Base-by-base conservation (phyloP, 2,797 vertebrate genomes). In the Fratercula arctica region DNA sequence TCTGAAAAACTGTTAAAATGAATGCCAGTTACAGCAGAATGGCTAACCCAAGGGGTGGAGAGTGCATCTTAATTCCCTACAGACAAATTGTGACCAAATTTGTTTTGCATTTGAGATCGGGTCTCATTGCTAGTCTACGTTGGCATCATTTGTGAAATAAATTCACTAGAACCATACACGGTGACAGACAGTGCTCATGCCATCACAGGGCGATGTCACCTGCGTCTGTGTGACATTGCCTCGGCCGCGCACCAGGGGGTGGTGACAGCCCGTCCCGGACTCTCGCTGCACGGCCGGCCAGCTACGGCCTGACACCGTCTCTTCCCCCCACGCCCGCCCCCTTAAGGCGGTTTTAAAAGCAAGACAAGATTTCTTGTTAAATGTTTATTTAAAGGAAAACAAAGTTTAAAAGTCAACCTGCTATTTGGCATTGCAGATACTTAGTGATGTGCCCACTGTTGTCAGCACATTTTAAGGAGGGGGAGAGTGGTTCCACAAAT, bases 81-180 rank as follows among this genome's bases (percentile, higher is more conserved):
- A 59, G 50, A 57, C 6, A 73, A 73, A 61, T 4, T 20, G 29
- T 50, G 51, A 61, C 43, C 37, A 19, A n/a, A 50, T 78, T 41
- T 68, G n/a, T 41, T 91, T 87, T 70, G 46, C 20, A 13, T 66
- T 79, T 57, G 64, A 80, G 69, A 63, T 28, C 3, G 7, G 48
- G 29, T 16, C 53, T 78, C 74, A 46, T 45, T 70, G 20, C 45
- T 59, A 41, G 68, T 67, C 41, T 66, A 0, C n/a, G 33, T 41
- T 86, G 39, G 51, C 48, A 43, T 33, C 4, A 35, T n/a, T n/a
- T 54, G 11, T 45, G 76, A 56, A 74, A 72, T 35, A 68, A 85
- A 68, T 53, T 46, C n/a, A 2, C 7, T 4, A 5, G 57, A 46
- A 75, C 1, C 5, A 10, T 23, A 31, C 16, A 46, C 0, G 0